Percentiles rank a stretch among this genome's conserved stretches.
Conservation (phyloP, 2,888 invertebrate species). For the Caenorhabditis macrosperma region DNA sequence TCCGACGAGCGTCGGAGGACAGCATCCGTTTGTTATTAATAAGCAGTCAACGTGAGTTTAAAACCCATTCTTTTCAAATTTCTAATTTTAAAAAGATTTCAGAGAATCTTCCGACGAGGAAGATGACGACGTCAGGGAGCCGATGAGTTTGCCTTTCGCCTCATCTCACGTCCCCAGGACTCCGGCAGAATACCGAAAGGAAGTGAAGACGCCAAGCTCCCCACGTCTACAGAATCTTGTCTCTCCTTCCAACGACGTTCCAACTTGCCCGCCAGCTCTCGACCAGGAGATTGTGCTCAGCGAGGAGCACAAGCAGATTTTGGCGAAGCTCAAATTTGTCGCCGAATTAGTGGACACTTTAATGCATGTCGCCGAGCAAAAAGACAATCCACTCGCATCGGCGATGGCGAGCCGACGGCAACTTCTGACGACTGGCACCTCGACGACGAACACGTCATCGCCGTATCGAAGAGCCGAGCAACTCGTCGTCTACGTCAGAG, state of each 20-base stretch:
- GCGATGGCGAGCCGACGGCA: conserved; percentile 59
- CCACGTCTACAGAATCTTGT: too few species aligned
- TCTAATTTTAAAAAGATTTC: neutral
- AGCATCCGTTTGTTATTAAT: conserved; percentile 51
- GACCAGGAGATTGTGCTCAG: conserved; percentile 96
- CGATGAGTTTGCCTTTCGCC: conserved; percentile 68
- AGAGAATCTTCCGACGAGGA: conserved; percentile 68
- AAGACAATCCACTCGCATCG: conserved; percentile 81
- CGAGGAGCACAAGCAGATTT: conserved; percentile 81
- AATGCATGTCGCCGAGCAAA: conserved; percentile 85
- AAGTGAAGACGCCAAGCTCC: too few species aligned
- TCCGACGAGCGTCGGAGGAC: neutral
- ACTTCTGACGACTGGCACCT: conserved; percentile 23
- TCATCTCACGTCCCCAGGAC: conserved; percentile 23
- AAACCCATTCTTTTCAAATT: neutral
- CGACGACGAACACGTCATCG: conserved; percentile 66
- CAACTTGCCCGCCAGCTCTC: conserved; percentile 86
- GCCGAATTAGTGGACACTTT: conserved; percentile 95
- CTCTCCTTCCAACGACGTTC: conserved; percentile 58
- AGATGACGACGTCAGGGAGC: conserved; percentile 67
- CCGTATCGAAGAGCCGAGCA: conserved; percentile 86
- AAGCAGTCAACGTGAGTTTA: conserved; percentile 39
- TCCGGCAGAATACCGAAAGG: too few species aligned
- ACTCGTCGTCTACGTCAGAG: conserved; percentile 90
- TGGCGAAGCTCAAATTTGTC: conserved; percentile 97